phyloP scores from a whole-genome alignment of 2,888 invertebrate genomes.

The Exephanes ischioxanthus region DNA sequence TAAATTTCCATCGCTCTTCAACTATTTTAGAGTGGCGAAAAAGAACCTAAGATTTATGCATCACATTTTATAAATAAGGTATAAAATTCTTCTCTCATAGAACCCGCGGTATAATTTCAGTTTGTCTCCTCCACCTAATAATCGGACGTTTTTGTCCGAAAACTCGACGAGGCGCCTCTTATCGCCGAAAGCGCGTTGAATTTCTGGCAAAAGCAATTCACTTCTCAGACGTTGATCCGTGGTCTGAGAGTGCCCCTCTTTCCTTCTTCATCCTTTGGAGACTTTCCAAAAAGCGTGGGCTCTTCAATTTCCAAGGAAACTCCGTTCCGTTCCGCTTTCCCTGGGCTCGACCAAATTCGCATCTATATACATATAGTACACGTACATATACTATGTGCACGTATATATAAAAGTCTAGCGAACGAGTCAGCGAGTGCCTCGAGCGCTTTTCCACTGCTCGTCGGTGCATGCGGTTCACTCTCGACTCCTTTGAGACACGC shows the following conservation, averaged over 20 bases:
- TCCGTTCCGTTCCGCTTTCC: slow-evolving; percentile 55
- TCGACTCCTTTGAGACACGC: slow-evolving; percentile 58
- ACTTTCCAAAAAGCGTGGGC: slow-evolving; percentile 64
- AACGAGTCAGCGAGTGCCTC: slow-evolving; percentile 56
- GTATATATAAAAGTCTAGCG: slow-evolving; percentile 14
- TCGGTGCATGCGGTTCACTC: slow-evolving; percentile 59
- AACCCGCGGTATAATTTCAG: not conserved
- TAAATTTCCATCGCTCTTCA: not conserved
- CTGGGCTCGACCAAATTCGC: slow-evolving; percentile 24
- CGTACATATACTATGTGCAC: not conserved
- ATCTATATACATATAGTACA: not conserved
- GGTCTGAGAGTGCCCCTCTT: slow-evolving; percentile 15
- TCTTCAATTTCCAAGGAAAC: slow-evolving; percentile 57
- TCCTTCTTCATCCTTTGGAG: slow-evolving; percentile 45
- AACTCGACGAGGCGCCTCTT: slow-evolving; percentile 18
- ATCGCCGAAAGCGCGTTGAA: not conserved
- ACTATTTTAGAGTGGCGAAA: not conserved
- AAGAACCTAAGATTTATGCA: not conserved
- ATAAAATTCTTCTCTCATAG: not conserved
- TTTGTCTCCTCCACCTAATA: slow-evolving; percentile 26
- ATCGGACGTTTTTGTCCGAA: not conserved
- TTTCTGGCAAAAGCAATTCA: slow-evolving; percentile 31
- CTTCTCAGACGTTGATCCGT: slow-evolving; percentile 39
- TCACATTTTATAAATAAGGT: not conserved
- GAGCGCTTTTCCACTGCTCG: slow-evolving; percentile 40